phyloP scores from a whole-genome alignment of 2,888 invertebrate genomes.

The Cremastobaeus sp. region DNA sequence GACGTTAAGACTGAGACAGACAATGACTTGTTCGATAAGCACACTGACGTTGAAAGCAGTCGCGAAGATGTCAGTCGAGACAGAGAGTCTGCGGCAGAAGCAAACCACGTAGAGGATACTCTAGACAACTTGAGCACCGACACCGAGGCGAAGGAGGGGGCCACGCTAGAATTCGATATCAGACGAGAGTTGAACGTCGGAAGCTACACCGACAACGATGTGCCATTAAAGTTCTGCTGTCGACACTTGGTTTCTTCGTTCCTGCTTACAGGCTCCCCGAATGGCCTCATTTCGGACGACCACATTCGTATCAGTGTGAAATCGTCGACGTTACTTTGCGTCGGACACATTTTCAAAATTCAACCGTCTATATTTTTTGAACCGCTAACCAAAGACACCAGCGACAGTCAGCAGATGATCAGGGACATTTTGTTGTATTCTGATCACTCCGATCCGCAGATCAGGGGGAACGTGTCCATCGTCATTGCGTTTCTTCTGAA shows the following conservation, averaged over 20 bases:
- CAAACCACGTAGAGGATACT: conserved; percentile 59
- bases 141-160: conserved; percentile 63
- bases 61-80: too few relatives aligned
- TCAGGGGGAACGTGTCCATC: conserved; percentile 85
- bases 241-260: conserved; percentile 86
- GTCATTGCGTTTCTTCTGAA: conserved; percentile 85
- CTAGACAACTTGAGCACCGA: conserved; percentile 60
- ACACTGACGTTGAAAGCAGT: too few relatives aligned
- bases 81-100: background rate
- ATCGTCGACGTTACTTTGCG: conserved; percentile 89
- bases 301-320: conserved; percentile 93
- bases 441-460: conserved; percentile 88
- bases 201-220: conserved; percentile 82
- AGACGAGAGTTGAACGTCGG: conserved; percentile 81
- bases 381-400: conserved; percentile 75
- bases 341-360: conserved; percentile 86
- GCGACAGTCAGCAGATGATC: conserved; percentile 80
- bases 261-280: conserved; percentile 83
- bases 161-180: conserved; percentile 56
- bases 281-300: conserved; percentile 85
- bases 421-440: conserved; percentile 85
- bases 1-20: conserved; percentile 25
- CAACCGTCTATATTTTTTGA: conserved; percentile 86
- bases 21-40: too few relatives aligned
- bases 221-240: conserved; percentile 85